phyloP scores from a whole-genome alignment of 2,888 invertebrate species.

The Protonemura montana region DNA sequence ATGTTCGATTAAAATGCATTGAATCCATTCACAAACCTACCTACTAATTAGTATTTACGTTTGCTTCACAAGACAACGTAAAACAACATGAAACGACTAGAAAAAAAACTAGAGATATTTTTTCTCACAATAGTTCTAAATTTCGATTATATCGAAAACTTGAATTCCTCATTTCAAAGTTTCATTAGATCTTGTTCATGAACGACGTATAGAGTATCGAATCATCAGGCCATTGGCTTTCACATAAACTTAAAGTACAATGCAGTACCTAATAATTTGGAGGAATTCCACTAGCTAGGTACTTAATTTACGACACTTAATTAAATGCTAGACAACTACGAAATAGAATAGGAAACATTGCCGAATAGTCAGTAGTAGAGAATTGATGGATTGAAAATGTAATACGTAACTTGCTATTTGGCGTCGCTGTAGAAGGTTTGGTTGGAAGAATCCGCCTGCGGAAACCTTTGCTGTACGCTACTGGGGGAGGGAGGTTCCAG shows the following conservation, averaged over 20 bases:
- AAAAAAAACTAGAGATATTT: background rate
- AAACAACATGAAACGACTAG: background rate
- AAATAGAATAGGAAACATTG: background rate
- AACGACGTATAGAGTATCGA: background rate
- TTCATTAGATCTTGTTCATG: background rate
- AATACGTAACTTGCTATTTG: conserved; percentile 36
- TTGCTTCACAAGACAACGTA: background rate
- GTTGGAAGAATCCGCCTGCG: conserved; percentile 38
- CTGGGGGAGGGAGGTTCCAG: conserved; percentile 36
- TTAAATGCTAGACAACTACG: background rate
- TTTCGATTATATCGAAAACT: background rate
- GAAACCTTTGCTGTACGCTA: conserved; percentile 38
- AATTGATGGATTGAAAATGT: background rate
- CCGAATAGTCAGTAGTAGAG: background rate
- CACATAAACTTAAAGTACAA: background rate
- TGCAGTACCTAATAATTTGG: background rate
- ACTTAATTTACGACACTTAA: background rate
- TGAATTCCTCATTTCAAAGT: background rate
- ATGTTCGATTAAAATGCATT: background rate
- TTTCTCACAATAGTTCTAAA: background rate
- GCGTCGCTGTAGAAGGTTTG: conserved; percentile 46
- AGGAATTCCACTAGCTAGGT: background rate
- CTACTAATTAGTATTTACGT: background rate
- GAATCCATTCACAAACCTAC: background rate
- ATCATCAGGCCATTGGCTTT: background rate